Base-by-base conservation (phyloP, 64 coral and sea anemone species). In the Catalaphyllia jardinei region DNA sequence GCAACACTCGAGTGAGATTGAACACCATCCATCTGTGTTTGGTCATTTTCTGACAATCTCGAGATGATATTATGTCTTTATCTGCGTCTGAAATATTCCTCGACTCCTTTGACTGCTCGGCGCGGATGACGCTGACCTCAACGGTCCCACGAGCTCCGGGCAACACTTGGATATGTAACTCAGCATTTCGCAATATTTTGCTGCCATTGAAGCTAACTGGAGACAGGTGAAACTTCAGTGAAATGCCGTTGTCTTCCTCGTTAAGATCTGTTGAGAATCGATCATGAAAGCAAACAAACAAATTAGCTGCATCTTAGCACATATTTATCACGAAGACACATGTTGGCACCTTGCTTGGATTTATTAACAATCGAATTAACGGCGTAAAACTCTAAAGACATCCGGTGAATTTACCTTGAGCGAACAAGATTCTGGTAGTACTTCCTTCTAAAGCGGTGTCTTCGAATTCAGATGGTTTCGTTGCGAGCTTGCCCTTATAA, bases 181-280 rank as follows among this genome's bases (percentile, higher is more conserved):
- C 63, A 29, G 63, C 63, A 10, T 85, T 85, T 11, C 38, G 81
- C 1, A 71, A 1, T 69, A 63, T 85, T 20, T 85, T 38, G 63
- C 31, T 4, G 10, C 62, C 9, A 3, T 51, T 42, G 31, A 50
- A 19, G 65, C 62, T 60, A 85, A 63, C 31, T 10, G 62, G 69
- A 39, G 81, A 85, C 22, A 85, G 27, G 11, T 85, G 71, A 20
- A 85, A 85, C 33, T n/a, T 24, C 22, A 71, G 33, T 16, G 19
- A 12, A 22, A 71, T 38, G 31, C 62, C 29, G 62, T 64, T 71
- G 31, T 19, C 63, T 24, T 19, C 35, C 81, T 85, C 31, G 35
- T 71, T 64, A 35, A 85, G 81, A 85, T 50, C 81, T 85, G 81
- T 85, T 85, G 39, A 71, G 50, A 85, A 85, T 85, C 81, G 65